Percentiles rank a stretch among this genome's conserved stretches.
Conservation (phyloP, 2,113 vertebrate species). For the Phycodurus eques region DNA sequence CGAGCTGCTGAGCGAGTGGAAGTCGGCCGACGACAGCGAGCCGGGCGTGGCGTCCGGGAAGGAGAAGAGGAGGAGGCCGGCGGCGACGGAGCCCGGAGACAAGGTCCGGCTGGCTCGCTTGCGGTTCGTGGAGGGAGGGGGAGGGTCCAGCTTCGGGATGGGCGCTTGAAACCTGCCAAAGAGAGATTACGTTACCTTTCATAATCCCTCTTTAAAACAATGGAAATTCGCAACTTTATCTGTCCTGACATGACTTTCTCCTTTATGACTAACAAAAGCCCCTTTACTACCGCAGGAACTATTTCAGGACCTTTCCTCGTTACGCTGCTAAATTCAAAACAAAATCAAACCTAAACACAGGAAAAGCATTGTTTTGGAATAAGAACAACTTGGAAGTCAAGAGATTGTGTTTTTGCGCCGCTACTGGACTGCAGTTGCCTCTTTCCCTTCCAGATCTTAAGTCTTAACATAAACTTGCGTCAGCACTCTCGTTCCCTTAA, state of each 20-base stretch:
- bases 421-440: too few species aligned
- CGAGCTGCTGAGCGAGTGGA: slow-evolving; percentile 69
- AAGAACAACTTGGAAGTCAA: too few species aligned
- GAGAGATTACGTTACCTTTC: neutral
- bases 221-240: too few species aligned
- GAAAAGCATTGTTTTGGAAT: too few species aligned
- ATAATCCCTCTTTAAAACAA: too few species aligned
- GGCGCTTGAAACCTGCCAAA: slow-evolving; percentile 68
- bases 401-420: too few species aligned
- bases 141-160: slow-evolving; percentile 80
- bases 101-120: slow-evolving; percentile 78
- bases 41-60: slow-evolving; percentile 72
- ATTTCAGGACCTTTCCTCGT: too few species aligned
- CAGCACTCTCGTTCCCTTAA: slow-evolving; percentile 25
- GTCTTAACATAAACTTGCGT: slow-evolving; percentile 48
- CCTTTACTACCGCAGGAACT: too few species aligned
- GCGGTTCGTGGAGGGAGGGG: slow-evolving; percentile 71
- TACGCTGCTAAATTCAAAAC: too few species aligned
- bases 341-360: too few species aligned
- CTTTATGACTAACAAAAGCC: too few species aligned
- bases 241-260: too few species aligned
- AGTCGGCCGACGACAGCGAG: slow-evolving; percentile 71
- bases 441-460: neutral
- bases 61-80: slow-evolving; percentile 44
- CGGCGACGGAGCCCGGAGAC: slow-evolving; percentile 60